phyloP scores from a whole-genome alignment of 2,797 vertebrate genomes.

The Podarcis siculus region DNA sequence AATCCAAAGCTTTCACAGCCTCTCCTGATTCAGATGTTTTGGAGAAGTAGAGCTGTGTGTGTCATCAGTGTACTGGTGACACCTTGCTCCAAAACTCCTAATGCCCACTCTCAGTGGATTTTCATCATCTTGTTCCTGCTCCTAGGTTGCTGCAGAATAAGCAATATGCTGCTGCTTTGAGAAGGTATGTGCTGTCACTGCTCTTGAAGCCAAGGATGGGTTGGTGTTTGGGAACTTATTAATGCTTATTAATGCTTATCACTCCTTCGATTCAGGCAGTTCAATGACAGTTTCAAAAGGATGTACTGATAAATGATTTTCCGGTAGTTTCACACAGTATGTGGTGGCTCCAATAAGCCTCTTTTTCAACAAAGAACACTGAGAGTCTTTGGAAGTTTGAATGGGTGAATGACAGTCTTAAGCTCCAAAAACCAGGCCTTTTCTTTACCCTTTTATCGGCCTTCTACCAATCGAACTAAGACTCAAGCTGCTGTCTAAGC shows the following conservation, averaged over 20 bases:
- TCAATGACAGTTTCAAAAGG: constrained; percentile 76
- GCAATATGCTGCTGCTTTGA: background rate
- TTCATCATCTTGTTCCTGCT: too few relatives aligned
- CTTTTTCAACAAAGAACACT: constrained; percentile 67
- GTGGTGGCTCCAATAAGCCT: constrained; percentile 68
- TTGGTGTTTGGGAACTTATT: constrained; percentile 52
- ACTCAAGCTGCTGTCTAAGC: constrained; percentile 32
- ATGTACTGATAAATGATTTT: constrained; percentile 74
- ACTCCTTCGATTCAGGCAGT: constrained; percentile 65
- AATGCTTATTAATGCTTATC: constrained; percentile 76
- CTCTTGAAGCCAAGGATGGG: background rate
- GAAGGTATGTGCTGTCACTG: too few relatives aligned
- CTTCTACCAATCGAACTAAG: constrained; percentile 41
- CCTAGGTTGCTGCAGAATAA: too few relatives aligned
- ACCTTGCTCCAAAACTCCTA: too few relatives aligned
- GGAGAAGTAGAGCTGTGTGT: too few relatives aligned
- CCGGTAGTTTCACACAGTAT: constrained; percentile 67
- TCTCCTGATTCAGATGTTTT: too few relatives aligned
- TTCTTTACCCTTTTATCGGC: constrained; percentile 54
- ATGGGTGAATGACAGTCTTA: constrained; percentile 69
- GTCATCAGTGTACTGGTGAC: too few relatives aligned
- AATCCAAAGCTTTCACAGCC: too few relatives aligned
- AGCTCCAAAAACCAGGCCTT: constrained; percentile 51
- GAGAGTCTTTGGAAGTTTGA: constrained; percentile 65
- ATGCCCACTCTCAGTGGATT: too few relatives aligned